Base-by-base conservation (phyloP, 1,140 invertebrate genomes). In the Drosophila pandora region DNA sequence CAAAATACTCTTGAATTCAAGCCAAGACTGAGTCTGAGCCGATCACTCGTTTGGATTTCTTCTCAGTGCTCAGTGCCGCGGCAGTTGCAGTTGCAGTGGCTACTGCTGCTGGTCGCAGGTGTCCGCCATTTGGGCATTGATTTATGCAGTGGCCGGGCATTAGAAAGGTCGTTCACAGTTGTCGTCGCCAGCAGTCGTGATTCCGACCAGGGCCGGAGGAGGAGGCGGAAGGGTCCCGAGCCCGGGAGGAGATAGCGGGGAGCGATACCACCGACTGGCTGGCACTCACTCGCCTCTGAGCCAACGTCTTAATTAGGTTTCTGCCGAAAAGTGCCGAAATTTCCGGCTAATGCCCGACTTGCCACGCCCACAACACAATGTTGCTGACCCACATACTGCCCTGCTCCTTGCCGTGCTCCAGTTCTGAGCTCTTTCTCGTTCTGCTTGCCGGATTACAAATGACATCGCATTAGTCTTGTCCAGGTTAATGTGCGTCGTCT, bases 401-500 rank as follows among this genome's bases (percentile, higher is more conserved):
- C 34, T 12, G 3, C 34, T 37, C 34, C 34, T n/a, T 2, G 9
- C 10, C 2, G 10, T 58, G 65, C 71, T 67, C 57, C 63, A 78
- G 62, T 81, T 82, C 17, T 39, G 56, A 53, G 23, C 69, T 62
- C 69, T 60, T 88, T 81, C 63, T 53, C 37, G 32, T 41, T 64
- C 61, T 74, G 30, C 59, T 47, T 28, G 59, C 53, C 53, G 47
- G n/a, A 48, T 81, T 56, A 88, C 52, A 88, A 89, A 88, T 88
- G 60, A 49, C 47, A 30, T 39, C 17, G n/a, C 76, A 88, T 88
- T 88, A 68, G 60, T 88, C 84, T 72, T 79, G 76, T 68, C 53
- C 84, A 52, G 76, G 64, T 88, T 79, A 88, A 89, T 76, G 83
- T 89, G 83, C 74, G 81, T 87, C 64, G 67, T 43, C 17, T 17